These are phyloP conservation scores for Trachelipus rathkii DNA, from an alignment of 1,140 invertebrate species.

Conservation along the genomic window DNA sequence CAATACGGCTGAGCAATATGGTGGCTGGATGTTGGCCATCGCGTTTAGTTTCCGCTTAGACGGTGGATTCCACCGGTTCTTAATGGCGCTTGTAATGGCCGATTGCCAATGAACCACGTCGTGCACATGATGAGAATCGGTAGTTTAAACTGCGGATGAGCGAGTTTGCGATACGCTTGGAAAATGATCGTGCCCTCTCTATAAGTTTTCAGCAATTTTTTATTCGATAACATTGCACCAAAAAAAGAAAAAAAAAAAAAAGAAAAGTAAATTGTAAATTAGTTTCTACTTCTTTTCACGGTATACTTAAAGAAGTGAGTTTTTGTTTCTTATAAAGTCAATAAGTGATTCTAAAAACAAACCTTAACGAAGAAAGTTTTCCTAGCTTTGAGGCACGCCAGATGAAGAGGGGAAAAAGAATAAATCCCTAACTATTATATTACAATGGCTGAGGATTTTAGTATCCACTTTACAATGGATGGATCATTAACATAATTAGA, in stretches of 20 bases:
- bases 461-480: neutral
- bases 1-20: constrained; percentile 11
- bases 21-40: constrained; percentile 7
- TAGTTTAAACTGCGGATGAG: constrained; percentile 12
- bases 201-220: constrained; percentile 5
- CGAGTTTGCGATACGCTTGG: neutral
- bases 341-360: constrained; percentile 3
- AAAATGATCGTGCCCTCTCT: constrained; percentile 1
- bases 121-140: constrained; percentile 9
- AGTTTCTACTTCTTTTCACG: constrained; percentile 5
- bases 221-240: neutral
- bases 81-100: constrained; percentile 9
- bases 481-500: constrained; percentile 2
- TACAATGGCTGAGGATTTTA: constrained; percentile 6
- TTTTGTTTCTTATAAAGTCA: constrained; percentile 11
- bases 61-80: constrained; percentile 7
- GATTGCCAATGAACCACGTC: constrained; percentile 8
- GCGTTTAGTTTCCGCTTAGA: constrained; percentile 3
- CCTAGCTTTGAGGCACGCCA: constrained; percentile 1
- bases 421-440: neutral
- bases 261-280: neutral
- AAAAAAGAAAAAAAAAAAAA: neutral
- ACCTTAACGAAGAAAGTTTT: constrained; percentile 13
- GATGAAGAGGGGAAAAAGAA: neutral
- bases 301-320: constrained; percentile 7